phyloP scores from a whole-genome alignment of 2,888 invertebrate genomes.

The Dryobotodes eremita region DNA sequence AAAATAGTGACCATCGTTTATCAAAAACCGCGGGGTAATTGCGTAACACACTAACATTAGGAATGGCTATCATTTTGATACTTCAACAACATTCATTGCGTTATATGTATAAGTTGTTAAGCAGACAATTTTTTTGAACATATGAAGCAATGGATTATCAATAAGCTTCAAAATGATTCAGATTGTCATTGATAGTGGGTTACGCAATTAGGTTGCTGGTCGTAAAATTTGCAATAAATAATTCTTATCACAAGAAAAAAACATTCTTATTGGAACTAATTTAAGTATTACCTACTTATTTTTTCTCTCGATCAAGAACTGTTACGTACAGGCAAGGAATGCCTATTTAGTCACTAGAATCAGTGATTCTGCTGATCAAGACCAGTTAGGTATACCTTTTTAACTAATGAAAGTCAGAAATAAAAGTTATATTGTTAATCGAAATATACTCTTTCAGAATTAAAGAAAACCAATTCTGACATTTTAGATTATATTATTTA shows the following conservation, averaged over 20 bases:
- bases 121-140: no score
- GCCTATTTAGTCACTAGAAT: neutral
- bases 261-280: neutral
- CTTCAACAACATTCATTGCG: no score
- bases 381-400: neutral
- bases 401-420: neutral
- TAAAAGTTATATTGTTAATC: neutral
- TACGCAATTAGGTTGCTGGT: neutral
- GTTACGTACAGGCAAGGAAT: no score
- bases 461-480: neutral
- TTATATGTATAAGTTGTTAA: no score
- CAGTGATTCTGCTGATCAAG: neutral
- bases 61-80: no score
- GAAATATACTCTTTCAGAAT: neutral
- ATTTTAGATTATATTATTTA: neutral
- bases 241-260: neutral
- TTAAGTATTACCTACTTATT: neutral
- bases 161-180: no score
- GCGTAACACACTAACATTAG: no score
- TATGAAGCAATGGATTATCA: no score
- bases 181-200: no score
- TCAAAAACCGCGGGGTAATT: conserved; percentile 2
- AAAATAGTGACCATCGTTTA: conserved; percentile 48
- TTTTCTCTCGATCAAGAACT: neutral
- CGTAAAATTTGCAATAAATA: conserved; percentile 16